Conservation (phyloP, 2,797 vertebrate genomes). For the Pagetopsis macropterus region DNA sequence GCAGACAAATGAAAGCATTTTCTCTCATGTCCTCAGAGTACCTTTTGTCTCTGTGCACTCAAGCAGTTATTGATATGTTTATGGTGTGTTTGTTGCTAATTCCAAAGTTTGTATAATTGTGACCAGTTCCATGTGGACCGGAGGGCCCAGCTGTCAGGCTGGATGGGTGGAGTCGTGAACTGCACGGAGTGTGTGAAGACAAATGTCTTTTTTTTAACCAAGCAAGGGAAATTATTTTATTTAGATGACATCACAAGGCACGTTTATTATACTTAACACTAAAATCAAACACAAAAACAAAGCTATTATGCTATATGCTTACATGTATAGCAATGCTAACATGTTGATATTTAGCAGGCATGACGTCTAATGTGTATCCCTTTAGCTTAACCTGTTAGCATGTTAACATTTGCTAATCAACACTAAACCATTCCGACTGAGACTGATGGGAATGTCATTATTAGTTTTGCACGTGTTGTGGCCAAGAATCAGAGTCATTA, state of each 20-base stretch:
- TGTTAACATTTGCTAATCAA: too few relatives aligned
- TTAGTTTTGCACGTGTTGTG: not conserved
- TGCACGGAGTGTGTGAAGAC: not conserved
- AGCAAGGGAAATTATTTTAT: constrained; percentile 19
- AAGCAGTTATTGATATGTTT: constrained; percentile 41
- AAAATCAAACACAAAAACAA: not conserved
- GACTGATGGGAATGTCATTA: not conserved
- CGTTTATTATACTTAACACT: not conserved
- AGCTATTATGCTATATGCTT: too few relatives aligned
- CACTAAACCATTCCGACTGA: too few relatives aligned
- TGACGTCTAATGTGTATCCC: too few relatives aligned
- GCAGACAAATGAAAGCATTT: constrained; percentile 9
- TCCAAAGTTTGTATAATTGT: constrained; percentile 36
- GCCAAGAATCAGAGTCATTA: not conserved
- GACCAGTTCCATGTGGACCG: constrained; percentile 61
- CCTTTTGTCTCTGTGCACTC: not conserved
- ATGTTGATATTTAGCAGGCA: too few relatives aligned
- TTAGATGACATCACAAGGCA: constrained; percentile 8
- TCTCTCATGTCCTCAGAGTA: not conserved
- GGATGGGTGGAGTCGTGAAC: constrained; percentile 15
- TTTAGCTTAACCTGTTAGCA: too few relatives aligned
- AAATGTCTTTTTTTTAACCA: not conserved
- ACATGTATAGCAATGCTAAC: too few relatives aligned
- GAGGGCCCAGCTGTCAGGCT: constrained; percentile 4
- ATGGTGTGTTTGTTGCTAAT: constrained; percentile 51